phyloP scores from a whole-genome alignment of 2,113 vertebrate species.

The Lycaon pictus region DNA sequence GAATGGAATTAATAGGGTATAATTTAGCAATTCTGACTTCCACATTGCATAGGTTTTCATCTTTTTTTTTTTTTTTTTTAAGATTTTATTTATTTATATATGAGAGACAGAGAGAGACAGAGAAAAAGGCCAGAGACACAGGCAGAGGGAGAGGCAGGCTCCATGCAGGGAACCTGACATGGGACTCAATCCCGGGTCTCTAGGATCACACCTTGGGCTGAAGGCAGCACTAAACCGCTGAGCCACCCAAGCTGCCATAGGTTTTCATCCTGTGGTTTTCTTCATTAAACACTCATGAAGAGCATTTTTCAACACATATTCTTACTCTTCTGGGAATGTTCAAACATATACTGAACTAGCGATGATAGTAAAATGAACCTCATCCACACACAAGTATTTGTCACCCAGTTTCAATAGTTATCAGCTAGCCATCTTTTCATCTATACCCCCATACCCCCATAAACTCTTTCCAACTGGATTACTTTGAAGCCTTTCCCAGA shows the following conservation, averaged over 20 bases:
- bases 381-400: neutral
- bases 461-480: neutral
- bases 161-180: no score
- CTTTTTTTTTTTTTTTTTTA: neutral
- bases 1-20: neutral
- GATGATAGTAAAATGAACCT: neutral
- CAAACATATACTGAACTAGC: neutral
- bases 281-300: neutral
- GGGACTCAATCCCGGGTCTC: no score
- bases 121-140: no score
- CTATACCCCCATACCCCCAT: neutral
- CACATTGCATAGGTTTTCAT: neutral
- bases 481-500: neutral
- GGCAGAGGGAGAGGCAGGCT: no score
- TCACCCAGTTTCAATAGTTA: neutral
- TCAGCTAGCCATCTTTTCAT: neutral
- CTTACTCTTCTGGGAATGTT: neutral
- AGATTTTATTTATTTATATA: no score
- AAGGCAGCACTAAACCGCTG: no score
- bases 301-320: neutral
- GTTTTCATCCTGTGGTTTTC: neutral
- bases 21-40: neutral
- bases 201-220: no score
- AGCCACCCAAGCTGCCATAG: no score
- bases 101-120: no score